Conservation (phyloP, 2,888 invertebrate species). For the Epistrophe grossulariae region DNA sequence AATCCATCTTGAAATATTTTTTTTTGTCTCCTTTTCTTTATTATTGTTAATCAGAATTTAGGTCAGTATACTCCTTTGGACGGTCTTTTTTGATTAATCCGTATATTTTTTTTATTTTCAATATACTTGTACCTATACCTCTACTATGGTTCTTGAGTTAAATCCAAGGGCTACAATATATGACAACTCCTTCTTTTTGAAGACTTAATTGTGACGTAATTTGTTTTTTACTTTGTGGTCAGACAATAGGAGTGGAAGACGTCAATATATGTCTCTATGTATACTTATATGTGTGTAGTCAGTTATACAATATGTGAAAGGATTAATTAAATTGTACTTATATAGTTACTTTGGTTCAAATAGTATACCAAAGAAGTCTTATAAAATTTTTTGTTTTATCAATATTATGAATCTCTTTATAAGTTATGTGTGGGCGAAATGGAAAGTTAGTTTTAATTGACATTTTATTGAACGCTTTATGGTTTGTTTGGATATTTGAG, state of each 20-base stretch:
- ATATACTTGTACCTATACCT: background rate
- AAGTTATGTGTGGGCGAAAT: conserved; percentile 51
- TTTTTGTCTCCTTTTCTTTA: conserved; percentile 26
- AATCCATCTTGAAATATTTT: conserved; percentile 5
- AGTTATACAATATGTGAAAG: conserved; percentile 59
- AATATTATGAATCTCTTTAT: conserved; percentile 45
- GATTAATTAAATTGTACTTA: conserved; percentile 59
- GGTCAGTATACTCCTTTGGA: conserved; percentile 63
- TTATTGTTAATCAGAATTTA: conserved; percentile 59
- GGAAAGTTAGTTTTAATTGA: conserved; percentile 61
- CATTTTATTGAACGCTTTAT: conserved; percentile 14
- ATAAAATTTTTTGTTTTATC: conserved; percentile 36
- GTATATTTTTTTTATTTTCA: background rate
- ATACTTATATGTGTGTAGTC: background rate
- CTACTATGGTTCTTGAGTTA: background rate
- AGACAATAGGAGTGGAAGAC: conserved; percentile 28
- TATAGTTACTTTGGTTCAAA: background rate
- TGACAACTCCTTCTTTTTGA: conserved; percentile 6
- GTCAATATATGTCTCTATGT: background rate
- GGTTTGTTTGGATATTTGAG: background rate
- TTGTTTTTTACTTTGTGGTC: conserved; percentile 22
- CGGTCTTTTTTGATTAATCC: conserved; percentile 26
- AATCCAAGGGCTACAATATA: conserved; percentile 4
- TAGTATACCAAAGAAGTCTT: conserved; percentile 19
- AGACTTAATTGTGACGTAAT: conserved; percentile 10